These are phyloP conservation scores for Bombus terrestris DNA, from an alignment of 1,140 invertebrate species.

Conservation along the genomic window DNA sequence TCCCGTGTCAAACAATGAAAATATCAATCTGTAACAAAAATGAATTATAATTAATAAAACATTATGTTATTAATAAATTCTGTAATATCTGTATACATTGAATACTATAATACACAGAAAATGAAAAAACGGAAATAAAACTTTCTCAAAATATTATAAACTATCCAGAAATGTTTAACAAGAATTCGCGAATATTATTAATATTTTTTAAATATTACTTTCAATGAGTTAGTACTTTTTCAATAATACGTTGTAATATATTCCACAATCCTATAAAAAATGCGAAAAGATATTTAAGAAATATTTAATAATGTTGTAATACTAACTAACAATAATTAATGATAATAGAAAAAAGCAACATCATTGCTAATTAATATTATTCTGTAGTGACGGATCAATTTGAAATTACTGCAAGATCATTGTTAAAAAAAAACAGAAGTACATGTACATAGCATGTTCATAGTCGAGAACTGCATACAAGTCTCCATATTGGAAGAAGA, in stretches of 20 bases:
- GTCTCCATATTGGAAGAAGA: conserved; percentile 60
- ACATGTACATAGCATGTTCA: not conserved
- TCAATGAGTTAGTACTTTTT: not conserved
- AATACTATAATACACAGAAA: not conserved
- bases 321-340: not conserved
- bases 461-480: conserved; percentile 2
- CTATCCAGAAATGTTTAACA: not conserved
- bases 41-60: conserved; percentile 41
- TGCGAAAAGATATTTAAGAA: not conserved
- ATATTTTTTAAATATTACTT: not conserved
- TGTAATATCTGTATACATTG: not conserved
- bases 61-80: not conserved
- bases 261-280: not conserved
- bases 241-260: not conserved
- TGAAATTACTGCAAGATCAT: not conserved
- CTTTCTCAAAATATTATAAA: not conserved
- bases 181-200: not conserved
- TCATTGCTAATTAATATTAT: not conserved
- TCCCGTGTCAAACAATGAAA: conserved; percentile 38
- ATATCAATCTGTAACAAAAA: conserved; percentile 74
- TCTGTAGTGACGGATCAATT: not conserved
- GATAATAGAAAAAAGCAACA: not conserved
- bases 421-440: conserved; percentile 6
- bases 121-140: not conserved
- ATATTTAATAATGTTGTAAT: not conserved